A percentile compares a stretch with the other conserved stretches of the same genome.
These are phyloP conservation scores for Cathartes aura DNA, from an alignment of 2,113 vertebrate genomes.

Conservation along the genomic window DNA sequence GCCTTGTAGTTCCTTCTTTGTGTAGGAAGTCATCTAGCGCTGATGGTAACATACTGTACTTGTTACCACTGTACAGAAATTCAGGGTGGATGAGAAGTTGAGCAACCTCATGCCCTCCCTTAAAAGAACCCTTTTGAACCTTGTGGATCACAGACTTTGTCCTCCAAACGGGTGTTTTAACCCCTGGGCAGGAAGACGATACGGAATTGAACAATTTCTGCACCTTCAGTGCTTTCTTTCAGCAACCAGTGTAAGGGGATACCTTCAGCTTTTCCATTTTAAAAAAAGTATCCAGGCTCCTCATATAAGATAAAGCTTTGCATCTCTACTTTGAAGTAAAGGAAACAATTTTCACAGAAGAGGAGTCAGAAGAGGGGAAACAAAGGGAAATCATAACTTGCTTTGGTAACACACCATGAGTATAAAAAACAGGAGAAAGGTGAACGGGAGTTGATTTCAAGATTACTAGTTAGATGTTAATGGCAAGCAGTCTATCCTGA, in stretches of 20 bases:
- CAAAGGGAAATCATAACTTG: not conserved
- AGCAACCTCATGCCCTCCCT: not conserved
- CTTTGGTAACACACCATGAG: not conserved
- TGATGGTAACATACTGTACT: conserved; percentile 13
- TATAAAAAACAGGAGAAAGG: not conserved
- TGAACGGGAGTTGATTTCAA: not conserved
- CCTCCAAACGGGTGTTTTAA: not conserved
- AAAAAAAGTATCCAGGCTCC: not conserved
- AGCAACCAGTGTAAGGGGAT: not conserved
- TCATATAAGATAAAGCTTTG: not conserved
- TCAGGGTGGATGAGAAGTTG: not conserved
- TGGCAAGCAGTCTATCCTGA: not conserved
- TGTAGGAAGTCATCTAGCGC: not conserved
- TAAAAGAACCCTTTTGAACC: not conserved
- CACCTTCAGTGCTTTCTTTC: not conserved
- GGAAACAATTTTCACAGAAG: not conserved
- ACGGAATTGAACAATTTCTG: not conserved
- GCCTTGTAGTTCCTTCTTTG: conserved; percentile 31
- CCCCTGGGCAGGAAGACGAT: not conserved
- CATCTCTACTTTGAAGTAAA: not conserved
- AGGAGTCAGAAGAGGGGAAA: not conserved
- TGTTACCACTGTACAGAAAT: conserved; percentile 8
- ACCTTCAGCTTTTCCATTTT: no score
- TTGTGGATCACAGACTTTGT: not conserved
- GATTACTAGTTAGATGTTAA: not conserved